phyloP scores from a whole-genome alignment of 2,113 vertebrate species.

The Calidris pugnax region DNA sequence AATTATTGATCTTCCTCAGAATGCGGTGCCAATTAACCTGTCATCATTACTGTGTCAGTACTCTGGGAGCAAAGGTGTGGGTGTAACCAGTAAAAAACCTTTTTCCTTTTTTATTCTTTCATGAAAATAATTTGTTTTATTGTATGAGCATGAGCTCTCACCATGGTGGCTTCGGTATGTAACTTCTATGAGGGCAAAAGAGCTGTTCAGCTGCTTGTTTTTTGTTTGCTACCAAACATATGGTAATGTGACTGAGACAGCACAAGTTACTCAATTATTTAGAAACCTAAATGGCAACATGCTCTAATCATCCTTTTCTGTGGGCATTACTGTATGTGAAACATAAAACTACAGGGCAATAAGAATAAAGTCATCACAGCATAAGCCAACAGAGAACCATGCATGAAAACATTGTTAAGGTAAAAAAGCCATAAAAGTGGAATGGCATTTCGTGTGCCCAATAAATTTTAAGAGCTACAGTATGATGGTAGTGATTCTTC shows the following conservation, averaged over 20 bases:
- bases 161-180: neutral
- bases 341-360: neutral
- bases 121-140: neutral
- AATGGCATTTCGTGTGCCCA: neutral
- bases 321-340: neutral
- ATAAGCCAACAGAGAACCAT: accelerated
- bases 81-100: neutral
- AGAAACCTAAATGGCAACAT: neutral
- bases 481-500: neutral
- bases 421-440: neutral
- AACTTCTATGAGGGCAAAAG: neutral
- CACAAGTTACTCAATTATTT: neutral
- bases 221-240: neutral
- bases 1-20: neutral
- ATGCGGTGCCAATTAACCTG: neutral
- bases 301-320: neutral
- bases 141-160: neutral
- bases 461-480: neutral
- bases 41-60: neutral
- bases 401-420: neutral
- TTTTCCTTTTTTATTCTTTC: neutral
- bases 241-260: neutral
- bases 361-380: neutral
- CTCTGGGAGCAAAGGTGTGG: neutral
- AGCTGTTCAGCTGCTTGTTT: neutral